Evolutionary conservation across 2,113 vertebrate species (phyloP).

Genomic region (Cyprinus carpio): DNA sequence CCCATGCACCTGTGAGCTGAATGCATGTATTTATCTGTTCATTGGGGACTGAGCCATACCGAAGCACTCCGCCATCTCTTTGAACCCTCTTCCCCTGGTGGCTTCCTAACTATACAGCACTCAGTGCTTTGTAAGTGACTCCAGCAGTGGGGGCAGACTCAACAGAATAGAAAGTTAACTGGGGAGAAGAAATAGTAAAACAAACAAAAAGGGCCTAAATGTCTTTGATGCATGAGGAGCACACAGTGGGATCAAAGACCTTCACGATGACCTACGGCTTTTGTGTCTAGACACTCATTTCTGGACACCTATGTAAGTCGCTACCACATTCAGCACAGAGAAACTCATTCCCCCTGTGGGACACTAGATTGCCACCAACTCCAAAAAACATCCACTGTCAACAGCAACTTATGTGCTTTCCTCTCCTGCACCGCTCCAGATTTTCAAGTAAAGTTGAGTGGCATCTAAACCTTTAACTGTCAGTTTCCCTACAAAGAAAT

Average conservation of each 20-base stretch:
- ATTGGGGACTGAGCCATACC: constrained; percentile 72
- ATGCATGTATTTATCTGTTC: constrained; percentile 72
- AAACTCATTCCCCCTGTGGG: constrained; percentile 67
- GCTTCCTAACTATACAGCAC: constrained; percentile 74
- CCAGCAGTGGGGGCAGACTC: constrained; percentile 76
- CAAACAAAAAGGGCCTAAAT: constrained; percentile 49
- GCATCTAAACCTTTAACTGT: constrained; percentile 64
- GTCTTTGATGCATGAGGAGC: constrained; percentile 73
- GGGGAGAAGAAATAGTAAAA: constrained; percentile 54
- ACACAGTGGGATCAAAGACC: constrained; percentile 75
- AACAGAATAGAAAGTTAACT: constrained; percentile 71
- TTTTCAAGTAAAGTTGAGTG: constrained; percentile 75
- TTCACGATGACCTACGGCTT: constrained; percentile 73
- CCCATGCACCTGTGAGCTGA: constrained; percentile 62
- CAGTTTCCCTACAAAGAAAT: constrained; percentile 65
- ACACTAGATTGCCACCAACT: constrained; percentile 65
- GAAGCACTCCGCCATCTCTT: constrained; percentile 74
- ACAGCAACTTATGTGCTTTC: constrained; percentile 50
- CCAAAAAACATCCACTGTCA: constrained; percentile 28
- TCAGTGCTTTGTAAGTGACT: constrained; percentile 81
- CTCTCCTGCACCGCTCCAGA: constrained; percentile 54
- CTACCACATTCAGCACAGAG: constrained; percentile 74
- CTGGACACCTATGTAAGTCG: constrained; percentile 59
- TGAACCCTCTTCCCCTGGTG: constrained; percentile 77
- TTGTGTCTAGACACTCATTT: constrained; percentile 76